A percentile compares a stretch with the other conserved stretches of the same genome.
Evolutionary conservation across 2,888 invertebrate genomes (phyloP).

Genomic region (Arrhopalites spinosus): DNA sequence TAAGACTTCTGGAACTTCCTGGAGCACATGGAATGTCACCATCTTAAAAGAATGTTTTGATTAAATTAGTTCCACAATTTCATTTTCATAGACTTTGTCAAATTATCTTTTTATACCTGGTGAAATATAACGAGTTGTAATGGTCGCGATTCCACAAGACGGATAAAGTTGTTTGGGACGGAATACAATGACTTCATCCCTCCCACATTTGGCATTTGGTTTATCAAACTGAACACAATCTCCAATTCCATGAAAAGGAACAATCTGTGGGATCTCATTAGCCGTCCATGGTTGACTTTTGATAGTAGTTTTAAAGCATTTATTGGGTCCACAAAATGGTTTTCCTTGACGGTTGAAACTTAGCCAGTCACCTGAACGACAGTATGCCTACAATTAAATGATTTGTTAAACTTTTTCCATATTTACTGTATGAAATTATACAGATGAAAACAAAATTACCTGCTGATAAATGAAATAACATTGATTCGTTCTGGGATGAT

Average conservation of each 20-base stretch:
- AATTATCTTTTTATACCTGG: too few relatives aligned
- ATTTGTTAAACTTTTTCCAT: not conserved
- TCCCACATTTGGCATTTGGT: not conserved
- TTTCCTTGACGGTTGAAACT: not conserved
- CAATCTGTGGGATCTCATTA: not conserved
- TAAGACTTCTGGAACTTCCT: not conserved
- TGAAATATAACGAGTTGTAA: not conserved
- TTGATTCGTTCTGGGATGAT: not conserved
- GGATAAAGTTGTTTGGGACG: not conserved
- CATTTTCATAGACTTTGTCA: too few relatives aligned
- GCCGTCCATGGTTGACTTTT: not conserved
- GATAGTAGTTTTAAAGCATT: not conserved
- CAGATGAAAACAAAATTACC: not conserved
- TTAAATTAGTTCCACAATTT: too few relatives aligned
- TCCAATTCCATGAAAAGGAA: not conserved
- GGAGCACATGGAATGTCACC: too few relatives aligned
- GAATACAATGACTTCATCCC: not conserved
- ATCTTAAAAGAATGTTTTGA: too few relatives aligned
- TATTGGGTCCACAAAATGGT: not conserved
- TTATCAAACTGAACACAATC: not conserved
- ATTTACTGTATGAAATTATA: not conserved
- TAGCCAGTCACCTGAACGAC: not conserved
- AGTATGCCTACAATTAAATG: not conserved
- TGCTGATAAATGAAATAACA: slow-evolving; percentile 2
- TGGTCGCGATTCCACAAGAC: not conserved